phyloP scores from a whole-genome alignment of 2,888 invertebrate species.

The Drosophila fulvimacula region DNA sequence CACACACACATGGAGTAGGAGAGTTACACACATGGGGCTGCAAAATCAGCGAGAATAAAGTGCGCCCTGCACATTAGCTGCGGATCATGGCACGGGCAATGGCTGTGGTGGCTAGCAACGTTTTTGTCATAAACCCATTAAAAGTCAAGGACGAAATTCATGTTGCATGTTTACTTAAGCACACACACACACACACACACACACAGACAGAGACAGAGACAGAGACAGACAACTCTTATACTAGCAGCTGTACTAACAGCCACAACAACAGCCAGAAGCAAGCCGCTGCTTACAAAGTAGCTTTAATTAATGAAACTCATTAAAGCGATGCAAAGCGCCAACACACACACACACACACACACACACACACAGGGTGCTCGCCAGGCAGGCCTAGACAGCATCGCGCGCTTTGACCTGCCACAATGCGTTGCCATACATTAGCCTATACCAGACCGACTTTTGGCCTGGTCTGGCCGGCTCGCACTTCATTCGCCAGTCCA shows the following conservation, averaged over 20 bases:
- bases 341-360: not conserved
- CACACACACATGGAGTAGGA: conserved; percentile 10
- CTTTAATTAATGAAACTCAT: conserved; percentile 81
- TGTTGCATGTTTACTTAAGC: conserved; percentile 76
- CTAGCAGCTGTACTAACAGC: conserved; percentile 36
- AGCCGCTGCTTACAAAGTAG: conserved; percentile 66
- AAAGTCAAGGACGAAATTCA: conserved; percentile 81
- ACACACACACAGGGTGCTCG: conserved; percentile 7
- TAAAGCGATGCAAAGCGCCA: conserved; percentile 63
- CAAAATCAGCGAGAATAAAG: conserved; percentile 50
- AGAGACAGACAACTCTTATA: conserved; percentile 29
- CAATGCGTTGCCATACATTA: conserved; percentile 72
- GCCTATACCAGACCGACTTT: conserved; percentile 49
- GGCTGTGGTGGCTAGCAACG: conserved; percentile 39
- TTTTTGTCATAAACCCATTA: conserved; percentile 81
- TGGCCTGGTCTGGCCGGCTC: conserved; percentile 25
- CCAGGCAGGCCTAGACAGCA: conserved; percentile 56
- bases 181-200: conserved; percentile 33
- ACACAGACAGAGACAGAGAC: not conserved
- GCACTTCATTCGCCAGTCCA: conserved; percentile 30
- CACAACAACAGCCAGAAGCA: conserved; percentile 28
- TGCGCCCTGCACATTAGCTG: conserved; percentile 65
- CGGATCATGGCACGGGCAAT: conserved; percentile 12
- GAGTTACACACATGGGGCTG: conserved; percentile 21
- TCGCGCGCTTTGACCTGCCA: conserved; percentile 75